A percentile compares a stretch with the other conserved stretches of the same genome.
phyloP scores from a whole-genome alignment of 1,140 invertebrate genomes.

The Bombus difficillimus region DNA sequence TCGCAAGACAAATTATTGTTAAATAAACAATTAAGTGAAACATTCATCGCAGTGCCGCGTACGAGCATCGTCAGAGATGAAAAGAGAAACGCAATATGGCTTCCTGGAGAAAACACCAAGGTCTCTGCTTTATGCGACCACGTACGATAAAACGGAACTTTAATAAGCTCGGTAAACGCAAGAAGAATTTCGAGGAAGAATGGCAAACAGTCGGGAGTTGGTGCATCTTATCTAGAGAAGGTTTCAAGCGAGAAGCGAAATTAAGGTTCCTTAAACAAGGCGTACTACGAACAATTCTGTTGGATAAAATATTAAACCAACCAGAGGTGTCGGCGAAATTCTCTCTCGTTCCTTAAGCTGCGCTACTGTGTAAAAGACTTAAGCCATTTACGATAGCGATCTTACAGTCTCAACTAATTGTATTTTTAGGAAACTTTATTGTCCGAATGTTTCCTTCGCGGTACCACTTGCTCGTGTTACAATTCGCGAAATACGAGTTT shows the following conservation, averaged over 20 bases:
- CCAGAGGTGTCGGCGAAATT: not conserved
- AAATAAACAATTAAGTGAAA: too few relatives aligned
- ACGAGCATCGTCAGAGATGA: too few relatives aligned
- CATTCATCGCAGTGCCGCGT: too few relatives aligned
- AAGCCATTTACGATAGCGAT: not conserved
- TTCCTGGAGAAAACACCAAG: not conserved
- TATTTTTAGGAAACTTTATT: not conserved
- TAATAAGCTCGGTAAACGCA: constrained; percentile 4
- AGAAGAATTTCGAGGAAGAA: constrained; percentile 2
- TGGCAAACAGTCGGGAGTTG: not conserved
- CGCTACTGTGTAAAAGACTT: not conserved
- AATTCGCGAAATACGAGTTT: not conserved
- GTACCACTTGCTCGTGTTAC: not conserved
- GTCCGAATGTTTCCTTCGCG: not conserved
- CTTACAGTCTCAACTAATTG: not conserved
- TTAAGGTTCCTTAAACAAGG: not conserved
- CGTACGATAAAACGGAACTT: not conserved
- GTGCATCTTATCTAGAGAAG: not conserved
- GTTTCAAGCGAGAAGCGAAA: not conserved
- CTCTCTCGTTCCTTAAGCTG: not conserved
- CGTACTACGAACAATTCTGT: not conserved
- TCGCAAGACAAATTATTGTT: too few relatives aligned
- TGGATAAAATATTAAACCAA: not conserved
- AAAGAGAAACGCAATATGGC: not conserved
- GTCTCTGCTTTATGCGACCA: not conserved